Evolutionary conservation across 2,113 vertebrate genomes (phyloP).

Genomic region (Corvus hawaiiensis): DNA sequence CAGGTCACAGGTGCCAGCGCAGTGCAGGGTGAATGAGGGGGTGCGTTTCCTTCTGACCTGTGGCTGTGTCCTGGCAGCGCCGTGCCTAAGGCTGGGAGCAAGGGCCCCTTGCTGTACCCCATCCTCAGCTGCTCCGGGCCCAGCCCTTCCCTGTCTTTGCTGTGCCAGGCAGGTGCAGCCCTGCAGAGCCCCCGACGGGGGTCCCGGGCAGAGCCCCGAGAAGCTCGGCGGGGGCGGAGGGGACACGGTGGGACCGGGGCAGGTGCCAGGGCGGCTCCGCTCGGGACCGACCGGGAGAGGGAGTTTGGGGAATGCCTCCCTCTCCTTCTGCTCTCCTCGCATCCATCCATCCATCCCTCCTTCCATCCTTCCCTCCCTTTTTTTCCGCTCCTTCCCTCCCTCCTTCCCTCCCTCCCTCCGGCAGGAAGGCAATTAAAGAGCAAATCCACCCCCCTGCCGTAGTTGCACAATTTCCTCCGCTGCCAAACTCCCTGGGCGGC

Average conservation of each 20-base stretch:
- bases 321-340: neutral
- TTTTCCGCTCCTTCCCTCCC: neutral
- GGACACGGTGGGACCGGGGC: neutral
- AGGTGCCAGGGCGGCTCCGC: neutral
- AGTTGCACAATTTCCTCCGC: slow-evolving; percentile 49
- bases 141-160: neutral
- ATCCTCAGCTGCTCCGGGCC: neutral
- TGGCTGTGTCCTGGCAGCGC: neutral
- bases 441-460: slow-evolving; percentile 28
- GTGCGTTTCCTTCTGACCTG: neutral
- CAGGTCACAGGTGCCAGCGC: neutral
- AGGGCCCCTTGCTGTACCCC: neutral
- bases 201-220: neutral
- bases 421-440: slow-evolving; percentile 43
- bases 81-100: neutral
- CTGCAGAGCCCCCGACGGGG: neutral
- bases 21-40: fast-evolving
- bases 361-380: neutral
- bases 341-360: neutral
- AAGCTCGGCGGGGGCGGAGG: neutral
- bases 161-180: neutral
- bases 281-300: neutral
- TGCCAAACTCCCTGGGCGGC: neutral
- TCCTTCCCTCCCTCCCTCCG: neutral
- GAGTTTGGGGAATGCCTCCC: neutral